Evolutionary conservation across 2,888 invertebrate species (phyloP), one percentile per base, ranked within the genome.

Genomic region (Hanleya hanleyi): DNA sequence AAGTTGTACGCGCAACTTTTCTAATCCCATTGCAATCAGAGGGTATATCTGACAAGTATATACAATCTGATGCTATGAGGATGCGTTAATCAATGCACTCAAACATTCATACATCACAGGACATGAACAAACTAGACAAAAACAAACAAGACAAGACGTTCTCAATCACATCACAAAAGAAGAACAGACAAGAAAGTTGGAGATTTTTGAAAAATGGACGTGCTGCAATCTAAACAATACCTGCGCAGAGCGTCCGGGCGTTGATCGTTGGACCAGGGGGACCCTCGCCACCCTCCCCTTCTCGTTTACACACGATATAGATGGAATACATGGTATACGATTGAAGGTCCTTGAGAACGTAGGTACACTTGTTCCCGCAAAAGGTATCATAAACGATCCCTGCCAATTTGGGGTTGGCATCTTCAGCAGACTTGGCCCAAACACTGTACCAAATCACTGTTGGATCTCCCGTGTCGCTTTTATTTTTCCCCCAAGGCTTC

Each of bases 261-360:
- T 83, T 79, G 1, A 85, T 79, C 37, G 77, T 70, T 0, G 84
- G 85, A 12, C 86, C 85, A 0, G 83, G 80, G 9, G 83, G 81
- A 1, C 87, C 87, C 37, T 85, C 84, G 22, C 83, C 83, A 0
- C 84, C 81, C 33, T 84, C 81, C 0, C 85, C 86, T 15, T 84
- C 81, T 50, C 85, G 70, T 18, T 81, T 67, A 1, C 80, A 82
- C 0, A 84, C 78, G 22, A 86, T 77, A 70, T 83, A 83, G 22
- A 87, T 77, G 38, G 81, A 81, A 74, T 88, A 88, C 69, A 80
- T 77, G 1, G 86, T 83, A 77, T 85, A 85, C 2, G 88, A 84
- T 18, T 73, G 64, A 18, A 89, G 82, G 57, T 83, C 83, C 0
- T 75, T 77, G 18, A 88, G 67, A 7, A 81, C 81, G 67, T 79